Conservation (phyloP, 2,113 vertebrate genomes). For the Heptranchias perlo region DNA sequence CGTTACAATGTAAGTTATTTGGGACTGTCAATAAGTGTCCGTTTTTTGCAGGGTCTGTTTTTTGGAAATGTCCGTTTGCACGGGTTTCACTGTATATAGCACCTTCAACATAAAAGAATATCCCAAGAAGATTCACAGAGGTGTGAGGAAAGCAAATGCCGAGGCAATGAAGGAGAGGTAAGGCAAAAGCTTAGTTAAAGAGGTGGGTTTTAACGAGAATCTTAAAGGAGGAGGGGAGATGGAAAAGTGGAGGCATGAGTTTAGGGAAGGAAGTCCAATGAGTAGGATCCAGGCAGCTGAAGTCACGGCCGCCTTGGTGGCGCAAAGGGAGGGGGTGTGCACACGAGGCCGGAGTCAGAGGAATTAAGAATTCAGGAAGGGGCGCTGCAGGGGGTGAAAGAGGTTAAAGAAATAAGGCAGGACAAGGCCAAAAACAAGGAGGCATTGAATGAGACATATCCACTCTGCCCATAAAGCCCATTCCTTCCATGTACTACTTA, state of each 20-base stretch:
- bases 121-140: background rate
- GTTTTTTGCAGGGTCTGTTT: too few relatives aligned
- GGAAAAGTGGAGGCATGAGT: background rate
- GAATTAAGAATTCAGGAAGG: background rate
- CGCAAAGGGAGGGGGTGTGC: background rate
- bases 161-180: background rate
- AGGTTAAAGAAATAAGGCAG: background rate
- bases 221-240: background rate
- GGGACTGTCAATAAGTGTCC: too few relatives aligned
- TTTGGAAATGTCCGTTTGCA: too few relatives aligned
- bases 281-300: background rate
- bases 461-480: background rate
- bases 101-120: background rate
- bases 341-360: background rate
- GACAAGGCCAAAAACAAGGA: background rate
- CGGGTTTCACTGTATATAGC: background rate
- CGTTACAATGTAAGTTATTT: too few relatives aligned
- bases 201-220: background rate
- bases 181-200: background rate
- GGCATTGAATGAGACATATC: background rate
- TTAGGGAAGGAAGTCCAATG: background rate
- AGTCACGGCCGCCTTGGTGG: background rate
- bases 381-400: background rate
- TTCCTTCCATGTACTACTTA: background rate
- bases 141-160: background rate